Percentiles rank a stretch among this genome's conserved stretches.
These are phyloP conservation scores for Drosophila neoperkinsi DNA, from an alignment of 2,888 invertebrate genomes.

Conservation along the genomic window DNA sequence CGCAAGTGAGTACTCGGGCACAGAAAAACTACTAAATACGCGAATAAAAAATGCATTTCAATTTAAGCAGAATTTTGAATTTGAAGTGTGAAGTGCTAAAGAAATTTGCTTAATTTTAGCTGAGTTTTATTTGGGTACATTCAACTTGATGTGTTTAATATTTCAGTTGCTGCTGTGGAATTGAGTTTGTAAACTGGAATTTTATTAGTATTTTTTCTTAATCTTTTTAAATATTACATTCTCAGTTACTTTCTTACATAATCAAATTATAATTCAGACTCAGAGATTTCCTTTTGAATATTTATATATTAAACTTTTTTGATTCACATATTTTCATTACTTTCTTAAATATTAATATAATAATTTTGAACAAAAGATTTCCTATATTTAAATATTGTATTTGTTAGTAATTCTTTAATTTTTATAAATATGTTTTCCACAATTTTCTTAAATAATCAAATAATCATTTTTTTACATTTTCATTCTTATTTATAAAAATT, in stretches of 20 bases:
- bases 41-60: neutral
- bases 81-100: neutral
- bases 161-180: neutral
- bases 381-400: neutral
- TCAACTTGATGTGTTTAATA: neutral
- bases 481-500: neutral
- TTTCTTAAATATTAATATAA: neutral
- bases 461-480: neutral
- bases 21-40: neutral
- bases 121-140: neutral
- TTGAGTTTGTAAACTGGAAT: neutral
- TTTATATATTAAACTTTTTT: no score
- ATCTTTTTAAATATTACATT: neutral
- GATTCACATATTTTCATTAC: neutral
- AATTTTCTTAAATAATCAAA: neutral
- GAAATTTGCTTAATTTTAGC: neutral
- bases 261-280: neutral
- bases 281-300: neutral
- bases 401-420: neutral
- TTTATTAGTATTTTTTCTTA: neutral
- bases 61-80: neutral
- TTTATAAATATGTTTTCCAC: rapidly evolving
- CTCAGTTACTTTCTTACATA: neutral
- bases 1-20: constrained; percentile 75
- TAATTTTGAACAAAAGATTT: neutral